Evolutionary conservation across 2,888 invertebrate genomes (phyloP).

Genomic region (Prenolepis imparis): DNA sequence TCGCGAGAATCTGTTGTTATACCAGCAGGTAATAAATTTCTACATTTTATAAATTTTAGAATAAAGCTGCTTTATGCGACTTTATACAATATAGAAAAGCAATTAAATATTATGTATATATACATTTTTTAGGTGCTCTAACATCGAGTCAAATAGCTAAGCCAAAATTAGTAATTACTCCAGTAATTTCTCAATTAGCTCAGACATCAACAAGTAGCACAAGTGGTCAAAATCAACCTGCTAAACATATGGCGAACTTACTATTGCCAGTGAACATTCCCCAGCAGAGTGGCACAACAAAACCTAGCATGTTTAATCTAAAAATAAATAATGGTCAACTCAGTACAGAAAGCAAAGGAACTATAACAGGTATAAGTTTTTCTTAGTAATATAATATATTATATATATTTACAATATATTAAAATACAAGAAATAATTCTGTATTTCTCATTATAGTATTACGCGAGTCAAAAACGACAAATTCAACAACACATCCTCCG

Average conservation of each 20-base stretch:
- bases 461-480: conserved; percentile 84
- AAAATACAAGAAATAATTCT: not conserved
- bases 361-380: conserved; percentile 87
- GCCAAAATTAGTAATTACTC: conserved; percentile 82
- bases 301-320: conserved; percentile 89
- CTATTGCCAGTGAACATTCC: conserved; percentile 83
- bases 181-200: conserved; percentile 82
- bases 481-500: conserved; percentile 83
- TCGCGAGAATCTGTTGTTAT: conserved; percentile 83
- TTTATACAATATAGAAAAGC: not conserved
- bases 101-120: conserved; percentile 10
- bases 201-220: conserved; percentile 79
- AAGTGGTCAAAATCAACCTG: conserved; percentile 76
- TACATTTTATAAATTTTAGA: conserved; percentile 2
- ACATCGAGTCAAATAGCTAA: conserved; percentile 80
- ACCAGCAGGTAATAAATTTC: conserved; percentile 79
- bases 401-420: not conserved
- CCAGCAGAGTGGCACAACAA: conserved; percentile 83
- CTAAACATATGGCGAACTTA: conserved; percentile 84
- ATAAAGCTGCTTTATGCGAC: not conserved
- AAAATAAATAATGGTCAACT: conserved; percentile 90
- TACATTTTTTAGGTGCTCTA: conserved; percentile 74
- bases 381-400: not conserved
- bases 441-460: conserved; percentile 76
- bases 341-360: conserved; percentile 88